These are phyloP conservation scores for Dinocampus coccinellae DNA, from an alignment of 2,888 invertebrate species.

Conservation along the genomic window DNA sequence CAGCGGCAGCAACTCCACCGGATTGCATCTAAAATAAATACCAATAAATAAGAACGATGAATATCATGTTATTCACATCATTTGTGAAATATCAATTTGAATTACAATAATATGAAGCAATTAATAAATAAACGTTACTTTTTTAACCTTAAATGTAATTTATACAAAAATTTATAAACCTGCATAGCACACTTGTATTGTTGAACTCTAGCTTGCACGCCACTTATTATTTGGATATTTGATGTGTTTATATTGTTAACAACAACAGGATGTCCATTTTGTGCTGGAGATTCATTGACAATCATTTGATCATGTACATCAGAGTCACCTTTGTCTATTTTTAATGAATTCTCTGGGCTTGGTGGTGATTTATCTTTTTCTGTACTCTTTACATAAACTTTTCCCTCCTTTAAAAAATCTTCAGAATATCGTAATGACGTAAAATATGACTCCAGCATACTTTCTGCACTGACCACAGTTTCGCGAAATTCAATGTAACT, in stretches of 20 bases:
- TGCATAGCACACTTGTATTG: slow-evolving; percentile 70
- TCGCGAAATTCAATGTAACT: slow-evolving; percentile 75
- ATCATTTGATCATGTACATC: slow-evolving; percentile 48
- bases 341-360: slow-evolving; percentile 57
- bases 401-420: slow-evolving; percentile 75
- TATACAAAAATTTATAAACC: slow-evolving; percentile 53
- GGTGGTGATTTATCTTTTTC: slow-evolving; percentile 58
- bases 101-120: not conserved
- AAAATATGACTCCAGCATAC: slow-evolving; percentile 78
- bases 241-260: slow-evolving; percentile 66
- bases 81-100: not conserved
- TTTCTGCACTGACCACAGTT: slow-evolving; percentile 76
- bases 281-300: slow-evolving; percentile 48
- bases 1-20: slow-evolving; percentile 65
- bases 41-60: not conserved
- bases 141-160: no score
- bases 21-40: slow-evolving; percentile 60
- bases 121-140: no score
- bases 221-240: slow-evolving; percentile 69
- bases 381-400: slow-evolving; percentile 69
- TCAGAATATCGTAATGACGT: slow-evolving; percentile 74
- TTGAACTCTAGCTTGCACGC: slow-evolving; percentile 67
- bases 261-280: slow-evolving; percentile 63
- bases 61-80: not conserved
- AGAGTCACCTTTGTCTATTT: slow-evolving; percentile 50